These are phyloP conservation scores for Cephalopachus bancanus DNA, from an alignment of 2,797 vertebrate species.

Conservation along the genomic window DNA sequence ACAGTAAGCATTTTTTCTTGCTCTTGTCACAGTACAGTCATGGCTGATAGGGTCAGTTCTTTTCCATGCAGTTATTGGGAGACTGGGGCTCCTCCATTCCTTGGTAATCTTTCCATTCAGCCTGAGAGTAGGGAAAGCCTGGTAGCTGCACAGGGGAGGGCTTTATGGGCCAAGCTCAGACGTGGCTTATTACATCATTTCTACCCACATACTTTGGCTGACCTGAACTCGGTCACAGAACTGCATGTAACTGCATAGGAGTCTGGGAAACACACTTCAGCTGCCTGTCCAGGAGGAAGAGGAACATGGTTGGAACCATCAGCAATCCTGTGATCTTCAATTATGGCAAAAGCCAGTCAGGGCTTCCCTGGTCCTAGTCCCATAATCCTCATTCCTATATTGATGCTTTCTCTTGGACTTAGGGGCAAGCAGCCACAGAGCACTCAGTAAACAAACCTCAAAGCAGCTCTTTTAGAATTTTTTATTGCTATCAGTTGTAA, in stretches of 20 bases:
- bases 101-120: background rate
- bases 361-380: background rate
- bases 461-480: background rate
- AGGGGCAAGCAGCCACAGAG: background rate
- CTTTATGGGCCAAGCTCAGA: background rate
- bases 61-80: background rate
- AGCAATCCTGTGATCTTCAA: background rate
- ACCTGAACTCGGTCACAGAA: background rate
- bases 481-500: background rate
- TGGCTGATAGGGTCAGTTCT: background rate
- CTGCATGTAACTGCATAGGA: background rate
- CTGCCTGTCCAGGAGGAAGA: background rate
- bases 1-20: background rate
- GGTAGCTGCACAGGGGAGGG: background rate
- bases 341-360: background rate
- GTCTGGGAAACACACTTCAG: background rate
- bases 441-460: background rate
- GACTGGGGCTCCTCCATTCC: too few relatives aligned
- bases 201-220: too few relatives aligned
- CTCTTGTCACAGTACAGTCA: background rate
- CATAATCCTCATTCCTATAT: accelerated
- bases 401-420: background rate
- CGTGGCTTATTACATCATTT: background rate
- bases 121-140: background rate
- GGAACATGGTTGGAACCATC: background rate